Base-by-base conservation (phyloP, 1,140 invertebrate species). In the Solen grandis region DNA sequence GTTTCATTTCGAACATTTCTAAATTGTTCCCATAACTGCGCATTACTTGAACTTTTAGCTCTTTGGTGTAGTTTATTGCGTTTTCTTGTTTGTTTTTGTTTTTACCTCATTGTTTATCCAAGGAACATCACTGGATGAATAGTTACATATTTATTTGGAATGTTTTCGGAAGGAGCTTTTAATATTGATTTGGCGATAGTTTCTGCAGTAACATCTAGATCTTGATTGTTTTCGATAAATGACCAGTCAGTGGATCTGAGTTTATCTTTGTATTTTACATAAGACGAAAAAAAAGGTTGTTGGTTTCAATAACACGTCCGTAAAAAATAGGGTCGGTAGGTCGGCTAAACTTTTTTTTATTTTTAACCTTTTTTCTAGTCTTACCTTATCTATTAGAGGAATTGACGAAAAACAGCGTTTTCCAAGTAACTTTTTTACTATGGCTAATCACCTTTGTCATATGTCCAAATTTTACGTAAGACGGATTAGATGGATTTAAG, bases 111-210 rank as follows among this genome's bases (percentile, higher is more conserved):
- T 73, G 41, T 81, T 55, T 25, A 81, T 57, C 79, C 79, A 81
- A 5, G 62, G 63, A 31, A 52, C 25, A n/a, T 73, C 69, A 0
- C 16, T 36, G 50, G 62, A 31, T 70, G 0, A 2, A 74, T 36
- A 22, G 79, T 81, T 19, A 81, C 52, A 33, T 50, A 8, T 68
- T 81, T 74, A 31, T 74, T 74, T 27, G 79, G 70, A 59, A 72
- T 80, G 27, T 35, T 54, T 10, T 69, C 38, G 0, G 1, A 5
- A 25, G 76, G 65, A 41, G 36, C 29, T 50, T 59, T 22, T 19
- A 70, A 8, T 5, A 69, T 60, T 29, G 35, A 29, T 36, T 70
- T 31, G 2, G 76, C 63, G 1, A 79, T 19, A 13, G 2, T 29
- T 4, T 60, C 33, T 2, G 55, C 41, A 8, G 57, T 10, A 0